Base-by-base conservation (phyloP, 2,888 invertebrate genomes). In the Hemaris fuciformis region DNA sequence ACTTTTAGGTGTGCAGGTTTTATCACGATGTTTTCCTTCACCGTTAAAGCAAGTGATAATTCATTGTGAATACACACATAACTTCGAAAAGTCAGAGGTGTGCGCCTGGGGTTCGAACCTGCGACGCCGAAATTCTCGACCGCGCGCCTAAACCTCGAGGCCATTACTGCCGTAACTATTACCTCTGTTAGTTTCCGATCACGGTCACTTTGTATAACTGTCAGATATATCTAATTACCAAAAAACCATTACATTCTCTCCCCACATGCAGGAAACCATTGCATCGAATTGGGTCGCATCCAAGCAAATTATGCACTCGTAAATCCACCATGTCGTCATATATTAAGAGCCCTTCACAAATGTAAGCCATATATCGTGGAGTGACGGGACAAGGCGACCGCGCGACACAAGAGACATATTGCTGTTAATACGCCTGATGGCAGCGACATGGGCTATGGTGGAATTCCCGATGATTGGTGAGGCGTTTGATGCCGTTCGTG, bases 271-370 rank as follows among this genome's bases (percentile, higher is more conserved):
- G 57, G 61, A 62, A 62, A 23, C 31, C 41, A 42, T 48, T 20
- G 58, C 64, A 63, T 57, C 66, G 66, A 80, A 81, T 87, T 88
- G 87, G 87, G 82, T 74, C 75, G 74, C 67, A 74, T 82, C 88
- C 87, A 88, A 83, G 82, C 79, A 84, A 83, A 87, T 87, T 85
- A 85, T 79, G 80, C 73, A 74, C 70, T 74, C 77, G 77, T 86
- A 83, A 84, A 85, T 87, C 73, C 63, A 65, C 67, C 70, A 56
- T 67, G 69, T 66, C 64, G 66, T 71, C 68, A 75, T 80, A 75
- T 72, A 72, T 79, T 73, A 73, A 67, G 53, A 64, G 69, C 75
- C 79, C 72, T 76, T 80, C 73, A 66, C 66, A 67, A 68, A 66
- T 67, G 71, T 70, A 66, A 64, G 60, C 65, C 77, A 79, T 79